Evolutionary conservation across 2,888 invertebrate species (phyloP).

Genomic region (Eugnorisma glareosa): DNA sequence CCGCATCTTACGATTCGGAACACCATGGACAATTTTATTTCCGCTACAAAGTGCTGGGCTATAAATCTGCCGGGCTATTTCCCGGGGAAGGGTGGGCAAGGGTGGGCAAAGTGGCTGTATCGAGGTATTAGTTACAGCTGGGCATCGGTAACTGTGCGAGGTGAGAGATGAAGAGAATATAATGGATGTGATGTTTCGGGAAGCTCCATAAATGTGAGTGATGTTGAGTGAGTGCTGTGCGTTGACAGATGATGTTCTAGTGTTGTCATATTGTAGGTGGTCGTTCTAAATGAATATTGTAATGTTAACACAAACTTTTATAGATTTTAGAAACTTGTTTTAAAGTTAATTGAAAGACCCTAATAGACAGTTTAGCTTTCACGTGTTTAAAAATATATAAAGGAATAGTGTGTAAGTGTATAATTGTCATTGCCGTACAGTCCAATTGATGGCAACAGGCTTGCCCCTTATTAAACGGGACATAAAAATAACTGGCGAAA

Average conservation of each 20-base stretch:
- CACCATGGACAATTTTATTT: constrained; percentile 62
- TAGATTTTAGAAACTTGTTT: neutral
- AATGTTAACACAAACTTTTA: neutral
- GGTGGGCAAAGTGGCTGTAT: constrained; percentile 45
- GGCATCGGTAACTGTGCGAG: constrained; percentile 16
- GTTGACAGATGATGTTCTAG: neutral
- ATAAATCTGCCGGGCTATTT: constrained; percentile 56
- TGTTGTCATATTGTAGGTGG: neutral
- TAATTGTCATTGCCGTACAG: neutral
- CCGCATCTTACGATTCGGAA: constrained; percentile 48
- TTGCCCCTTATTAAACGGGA: neutral
- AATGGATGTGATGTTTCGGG: constrained; percentile 26
- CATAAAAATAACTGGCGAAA: neutral
- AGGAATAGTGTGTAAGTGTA: neutral
- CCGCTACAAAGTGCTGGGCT: constrained; percentile 60
- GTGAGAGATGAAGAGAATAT: constrained; percentile 29
- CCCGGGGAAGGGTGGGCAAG: constrained; percentile 39
- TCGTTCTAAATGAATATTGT: neutral
- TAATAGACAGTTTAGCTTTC: neutral
- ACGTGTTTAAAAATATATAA: neutral
- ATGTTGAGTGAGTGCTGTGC: neutral
- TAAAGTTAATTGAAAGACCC: neutral
- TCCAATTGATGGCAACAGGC: neutral
- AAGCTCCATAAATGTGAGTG: neutral
- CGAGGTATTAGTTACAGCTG: constrained; percentile 50